Evolutionary conservation across 1,140 invertebrate genomes (phyloP).

Genomic region (Chionoecetes opilio): DNA sequence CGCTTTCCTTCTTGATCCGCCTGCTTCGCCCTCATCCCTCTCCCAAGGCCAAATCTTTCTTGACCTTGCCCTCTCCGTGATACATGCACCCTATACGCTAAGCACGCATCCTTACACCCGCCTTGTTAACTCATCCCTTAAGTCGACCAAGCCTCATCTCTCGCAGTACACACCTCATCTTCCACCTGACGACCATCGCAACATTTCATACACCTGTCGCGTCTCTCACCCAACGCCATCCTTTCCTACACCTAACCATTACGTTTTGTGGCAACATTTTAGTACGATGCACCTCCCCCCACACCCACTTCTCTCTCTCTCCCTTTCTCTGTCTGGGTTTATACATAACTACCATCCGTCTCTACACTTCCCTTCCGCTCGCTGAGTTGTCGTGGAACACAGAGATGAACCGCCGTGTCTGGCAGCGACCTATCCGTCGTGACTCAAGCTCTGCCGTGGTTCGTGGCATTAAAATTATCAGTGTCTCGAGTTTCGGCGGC

Average conservation of each 20-base stretch:
- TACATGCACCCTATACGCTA: not conserved
- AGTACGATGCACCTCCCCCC: not conserved
- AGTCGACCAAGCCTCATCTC: not conserved
- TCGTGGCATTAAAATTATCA: not conserved
- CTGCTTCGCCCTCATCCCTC: not conserved
- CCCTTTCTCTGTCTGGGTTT: not conserved
- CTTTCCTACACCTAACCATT: not conserved
- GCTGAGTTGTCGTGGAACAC: not conserved
- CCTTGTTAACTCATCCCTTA: constrained; percentile 30
- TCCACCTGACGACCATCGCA: not conserved
- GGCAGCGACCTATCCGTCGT: not conserved
- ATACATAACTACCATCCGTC: not conserved
- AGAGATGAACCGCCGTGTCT: not conserved
- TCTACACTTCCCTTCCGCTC: not conserved
- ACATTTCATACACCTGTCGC: not conserved
- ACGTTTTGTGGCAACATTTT: not conserved
- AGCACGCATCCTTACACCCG: not conserved
- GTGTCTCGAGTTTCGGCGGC: not conserved
- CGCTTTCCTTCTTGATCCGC: too few species aligned
- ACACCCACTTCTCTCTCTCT: not conserved
- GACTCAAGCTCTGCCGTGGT: not conserved
- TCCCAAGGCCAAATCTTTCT: too few species aligned
- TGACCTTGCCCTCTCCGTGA: not conserved
- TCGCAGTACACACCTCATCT: not conserved
- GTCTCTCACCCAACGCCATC: not conserved